These are phyloP conservation scores for Macaca mulatta DNA, from an alignment of 2,113 vertebrate species.

Conservation along the genomic window DNA sequence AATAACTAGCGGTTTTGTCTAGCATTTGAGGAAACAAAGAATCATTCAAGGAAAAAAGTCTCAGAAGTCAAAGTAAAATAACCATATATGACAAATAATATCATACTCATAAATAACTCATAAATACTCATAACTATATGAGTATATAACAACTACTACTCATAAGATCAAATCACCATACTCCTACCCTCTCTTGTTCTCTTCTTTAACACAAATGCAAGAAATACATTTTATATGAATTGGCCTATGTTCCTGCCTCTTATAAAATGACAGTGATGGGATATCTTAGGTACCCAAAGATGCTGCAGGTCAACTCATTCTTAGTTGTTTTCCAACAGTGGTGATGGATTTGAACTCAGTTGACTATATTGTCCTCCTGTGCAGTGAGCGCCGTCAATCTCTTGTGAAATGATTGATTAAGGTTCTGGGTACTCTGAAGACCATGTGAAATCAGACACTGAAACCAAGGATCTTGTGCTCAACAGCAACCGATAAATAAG, in stretches of 20 bases:
- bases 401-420: not conserved
- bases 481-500: not conserved
- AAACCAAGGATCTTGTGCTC: not conserved
- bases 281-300: not conserved
- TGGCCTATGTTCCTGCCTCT: not conserved
- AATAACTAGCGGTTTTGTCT: not conserved
- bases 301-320: not conserved
- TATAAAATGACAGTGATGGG: not conserved
- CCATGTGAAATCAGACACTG: not conserved
- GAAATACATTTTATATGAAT: not conserved
- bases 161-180: not conserved
- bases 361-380: not conserved
- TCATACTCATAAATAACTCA: too few relatives aligned
- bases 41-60: not conserved
- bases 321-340: not conserved
- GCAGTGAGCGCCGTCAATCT: not conserved
- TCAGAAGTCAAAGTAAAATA: conserved; percentile 12
- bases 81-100: not conserved
- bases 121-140: too few relatives aligned
- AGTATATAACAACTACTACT: not conserved
- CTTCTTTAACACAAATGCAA: not conserved
- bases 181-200: not conserved
- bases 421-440: not conserved
- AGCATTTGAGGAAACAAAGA: not conserved
- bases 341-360: not conserved